These are phyloP conservation scores for Lymantria monacha DNA, from an alignment of 2,888 invertebrate genomes.

Conservation along the genomic window DNA sequence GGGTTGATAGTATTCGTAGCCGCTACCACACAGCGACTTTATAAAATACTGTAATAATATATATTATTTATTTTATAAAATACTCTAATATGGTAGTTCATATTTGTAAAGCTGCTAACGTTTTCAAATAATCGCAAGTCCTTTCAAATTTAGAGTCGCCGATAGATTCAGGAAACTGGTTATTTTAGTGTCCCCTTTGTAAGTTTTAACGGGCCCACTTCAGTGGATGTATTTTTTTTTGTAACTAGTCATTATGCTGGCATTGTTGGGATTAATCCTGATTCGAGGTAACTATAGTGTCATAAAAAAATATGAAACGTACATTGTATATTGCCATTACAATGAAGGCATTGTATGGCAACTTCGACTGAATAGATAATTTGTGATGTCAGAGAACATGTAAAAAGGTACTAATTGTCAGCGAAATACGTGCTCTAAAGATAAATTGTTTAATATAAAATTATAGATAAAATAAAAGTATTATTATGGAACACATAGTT, in stretches of 20 bases:
- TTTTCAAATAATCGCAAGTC: too few species aligned
- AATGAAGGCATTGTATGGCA: constrained; percentile 8
- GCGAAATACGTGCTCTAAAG: not conserved
- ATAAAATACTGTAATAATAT: too few species aligned
- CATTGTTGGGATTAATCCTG: not conserved
- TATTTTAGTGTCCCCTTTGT: not conserved
- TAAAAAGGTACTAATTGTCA: constrained; percentile 2
- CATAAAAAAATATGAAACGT: constrained; percentile 5
- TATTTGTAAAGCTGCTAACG: too few species aligned
- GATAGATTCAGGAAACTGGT: not conserved
- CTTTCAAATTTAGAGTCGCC: not conserved
- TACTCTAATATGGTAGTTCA: too few species aligned
- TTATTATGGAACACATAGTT: too few species aligned
- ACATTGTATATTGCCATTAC: constrained; percentile 3
- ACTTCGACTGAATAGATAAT: constrained; percentile 8
- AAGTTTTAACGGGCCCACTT: not conserved
- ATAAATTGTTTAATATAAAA: too few species aligned
- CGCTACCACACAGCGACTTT: too few species aligned
- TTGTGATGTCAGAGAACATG: constrained; percentile 5
- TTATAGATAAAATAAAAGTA: too few species aligned
- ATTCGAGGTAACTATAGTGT: not conserved
- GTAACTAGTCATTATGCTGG: not conserved
- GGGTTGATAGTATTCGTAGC: too few species aligned
- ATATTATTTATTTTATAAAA: too few species aligned
- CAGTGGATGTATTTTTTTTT: constrained; percentile 2